Conservation (phyloP, 2,113 vertebrate species). For the Promerops cafer region DNA sequence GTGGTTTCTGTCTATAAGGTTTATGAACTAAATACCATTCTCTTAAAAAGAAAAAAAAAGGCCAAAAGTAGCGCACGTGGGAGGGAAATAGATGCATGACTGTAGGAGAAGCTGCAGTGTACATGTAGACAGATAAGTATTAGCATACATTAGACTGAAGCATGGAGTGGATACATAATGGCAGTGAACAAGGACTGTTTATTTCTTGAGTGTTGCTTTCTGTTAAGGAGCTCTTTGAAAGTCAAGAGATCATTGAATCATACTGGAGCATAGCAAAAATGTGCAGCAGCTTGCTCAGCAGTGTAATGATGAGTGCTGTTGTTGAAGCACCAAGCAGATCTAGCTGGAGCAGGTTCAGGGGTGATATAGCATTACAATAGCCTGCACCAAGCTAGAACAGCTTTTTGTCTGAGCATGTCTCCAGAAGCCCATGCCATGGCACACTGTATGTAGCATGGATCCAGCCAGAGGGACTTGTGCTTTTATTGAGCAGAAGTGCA, state of each 20-base stretch:
- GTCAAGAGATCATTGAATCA: constrained; percentile 24
- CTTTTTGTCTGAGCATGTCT: neutral
- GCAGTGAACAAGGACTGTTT: neutral
- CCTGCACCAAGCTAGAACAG: neutral
- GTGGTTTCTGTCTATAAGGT: constrained; percentile 33
- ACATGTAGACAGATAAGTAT: neutral
- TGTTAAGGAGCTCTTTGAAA: constrained; percentile 35
- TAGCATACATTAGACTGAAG: neutral
- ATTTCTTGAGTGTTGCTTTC: constrained; percentile 28
- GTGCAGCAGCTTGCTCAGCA: neutral
- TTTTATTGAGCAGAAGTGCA: neutral
- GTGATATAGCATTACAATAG: neutral
- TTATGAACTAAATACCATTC: constrained; percentile 26
- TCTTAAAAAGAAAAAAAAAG: neutral
- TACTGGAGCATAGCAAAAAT: neutral
- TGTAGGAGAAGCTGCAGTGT: neutral
- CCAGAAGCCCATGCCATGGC: neutral
- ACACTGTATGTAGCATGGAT: neutral
- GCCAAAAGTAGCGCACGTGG: neutral
- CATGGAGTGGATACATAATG: neutral
- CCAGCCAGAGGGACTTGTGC: neutral
- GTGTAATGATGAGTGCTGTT: neutral
- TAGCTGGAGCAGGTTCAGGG: neutral
- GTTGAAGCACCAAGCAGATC: neutral
- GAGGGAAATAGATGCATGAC: neutral